A percentile compares a stretch with the other conserved stretches of the same genome.
Conservation (phyloP, 1,140 invertebrate genomes). For the Andricus grossulariae region DNA sequence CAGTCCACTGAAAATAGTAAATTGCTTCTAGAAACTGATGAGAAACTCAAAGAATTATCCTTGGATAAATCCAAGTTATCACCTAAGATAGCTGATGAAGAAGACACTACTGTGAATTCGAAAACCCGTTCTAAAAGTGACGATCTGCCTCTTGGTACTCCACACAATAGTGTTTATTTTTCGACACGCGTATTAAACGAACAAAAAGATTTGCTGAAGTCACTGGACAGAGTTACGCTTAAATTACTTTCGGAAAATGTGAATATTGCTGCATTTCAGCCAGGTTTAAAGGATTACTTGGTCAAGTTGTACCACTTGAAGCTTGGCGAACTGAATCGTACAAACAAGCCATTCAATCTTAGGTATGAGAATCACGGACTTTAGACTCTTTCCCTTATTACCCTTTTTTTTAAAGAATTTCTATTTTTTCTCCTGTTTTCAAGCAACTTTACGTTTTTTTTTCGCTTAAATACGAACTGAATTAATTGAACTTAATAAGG, state of each 20-base stretch:
- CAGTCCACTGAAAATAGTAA: not conserved
- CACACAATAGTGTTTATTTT: conserved; percentile 81
- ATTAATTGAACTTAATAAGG: no score
- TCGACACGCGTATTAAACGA: conserved; percentile 74
- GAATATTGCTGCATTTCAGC: conserved; percentile 74
- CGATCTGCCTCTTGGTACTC: conserved; percentile 58
- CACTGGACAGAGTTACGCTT: conserved; percentile 77
- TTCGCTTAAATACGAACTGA: no score
- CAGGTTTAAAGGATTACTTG: conserved; percentile 70
- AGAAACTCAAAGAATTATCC: not conserved
- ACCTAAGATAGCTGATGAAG: not conserved
- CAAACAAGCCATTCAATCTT: conserved; percentile 9
- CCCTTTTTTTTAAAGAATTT: no score
- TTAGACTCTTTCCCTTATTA: no score
- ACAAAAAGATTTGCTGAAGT: conserved; percentile 71
- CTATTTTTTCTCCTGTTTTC: no score
- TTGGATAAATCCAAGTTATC: not conserved
- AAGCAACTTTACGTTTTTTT: no score
- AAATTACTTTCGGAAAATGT: conserved; percentile 77
- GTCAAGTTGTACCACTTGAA: conserved; percentile 57
- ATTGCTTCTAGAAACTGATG: not conserved
- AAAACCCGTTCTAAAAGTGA: conserved; percentile 23
- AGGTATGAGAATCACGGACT: not conserved
- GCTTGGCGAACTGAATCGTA: conserved; percentile 48
- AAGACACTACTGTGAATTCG: not conserved